Conservation (phyloP, 2,113 vertebrate genomes). For the Sisor rabdophorus region DNA sequence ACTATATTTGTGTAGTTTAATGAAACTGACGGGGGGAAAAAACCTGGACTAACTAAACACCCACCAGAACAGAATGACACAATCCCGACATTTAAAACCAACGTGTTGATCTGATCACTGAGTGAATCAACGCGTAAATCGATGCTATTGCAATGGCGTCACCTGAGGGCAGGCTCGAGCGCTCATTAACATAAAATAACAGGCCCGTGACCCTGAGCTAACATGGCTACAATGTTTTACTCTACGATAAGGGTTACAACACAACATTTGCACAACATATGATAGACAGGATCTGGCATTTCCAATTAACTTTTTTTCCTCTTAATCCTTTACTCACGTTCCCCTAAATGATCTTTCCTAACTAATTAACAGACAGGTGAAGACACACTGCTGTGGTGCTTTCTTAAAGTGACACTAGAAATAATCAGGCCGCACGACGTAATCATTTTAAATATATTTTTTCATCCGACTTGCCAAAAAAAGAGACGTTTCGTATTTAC, state of each 20-base stretch:
- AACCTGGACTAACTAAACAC: background rate
- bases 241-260: too few species aligned
- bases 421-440: background rate
- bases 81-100: background rate
- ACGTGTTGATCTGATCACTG: background rate
- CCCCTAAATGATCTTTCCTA: too few species aligned
- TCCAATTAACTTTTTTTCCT: background rate
- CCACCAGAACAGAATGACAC: background rate
- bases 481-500: too few species aligned
- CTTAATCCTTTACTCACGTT: background rate
- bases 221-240: background rate
- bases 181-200: background rate
- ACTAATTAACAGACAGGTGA: too few species aligned
- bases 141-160: constrained; percentile 12
- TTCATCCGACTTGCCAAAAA: too few species aligned
- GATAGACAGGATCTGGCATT: background rate
- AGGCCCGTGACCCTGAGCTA: background rate
- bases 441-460: too few species aligned
- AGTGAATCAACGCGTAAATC: constrained; percentile 25
- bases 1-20: background rate
- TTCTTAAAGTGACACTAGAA: background rate
- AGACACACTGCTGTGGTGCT: background rate
- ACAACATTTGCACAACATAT: background rate
- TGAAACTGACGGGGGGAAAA: background rate
- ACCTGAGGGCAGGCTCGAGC: background rate